Base-by-base conservation (phyloP, 2,888 invertebrate genomes). In the Brachypterus glaber region DNA sequence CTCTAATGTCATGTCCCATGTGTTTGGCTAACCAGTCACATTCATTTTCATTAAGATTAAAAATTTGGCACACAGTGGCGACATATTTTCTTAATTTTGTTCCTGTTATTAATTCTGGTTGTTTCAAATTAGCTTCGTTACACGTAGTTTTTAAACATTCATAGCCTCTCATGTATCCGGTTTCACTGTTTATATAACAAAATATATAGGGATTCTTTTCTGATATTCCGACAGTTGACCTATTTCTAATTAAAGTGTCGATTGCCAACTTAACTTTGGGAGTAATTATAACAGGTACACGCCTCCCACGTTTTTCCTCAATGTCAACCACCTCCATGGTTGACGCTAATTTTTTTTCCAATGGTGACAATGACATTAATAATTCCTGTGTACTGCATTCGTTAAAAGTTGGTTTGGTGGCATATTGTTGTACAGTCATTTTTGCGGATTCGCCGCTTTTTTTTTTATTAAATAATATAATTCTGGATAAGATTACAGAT, bases 51-150 rank as follows among this genome's bases (percentile, higher is more conserved):
- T 35, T 45, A 11, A 52, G 37, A 37, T 54, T 44, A 14, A 54
- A 48, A 2, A 51, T 27, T 39, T 54, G 53, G 27, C 43, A 44
- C n/a, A 53, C 51, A 9, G 54, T 54, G 11, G 53, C 54, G 16
- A 50, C 37, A 30, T 52, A 51, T 33, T 54, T 54, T 29, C 51
- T 31, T 9, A 52, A 37, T 40, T 52, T 52, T 14, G 51, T 52
- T n/a, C 49, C 35, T 3, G 46, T 51, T 9, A 51, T 41, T 9
- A 29, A 17, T 4, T 46, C 44, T 17, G 48, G 48, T n/a, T 17
- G 29, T 31, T 43, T 16, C 13, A 47, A 36, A 8, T 31, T 17
- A 17, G 39, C 41, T 15, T 45, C 37, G 9, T n/a, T 7, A 11
- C 35, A 41, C 14, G 25, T 39, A 36, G 41, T 41, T 34, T 26